A percentile compares a stretch with the other conserved stretches of the same genome.
Conservation (phyloP, 2,888 invertebrate species). For the Drosophila quinaria region DNA sequence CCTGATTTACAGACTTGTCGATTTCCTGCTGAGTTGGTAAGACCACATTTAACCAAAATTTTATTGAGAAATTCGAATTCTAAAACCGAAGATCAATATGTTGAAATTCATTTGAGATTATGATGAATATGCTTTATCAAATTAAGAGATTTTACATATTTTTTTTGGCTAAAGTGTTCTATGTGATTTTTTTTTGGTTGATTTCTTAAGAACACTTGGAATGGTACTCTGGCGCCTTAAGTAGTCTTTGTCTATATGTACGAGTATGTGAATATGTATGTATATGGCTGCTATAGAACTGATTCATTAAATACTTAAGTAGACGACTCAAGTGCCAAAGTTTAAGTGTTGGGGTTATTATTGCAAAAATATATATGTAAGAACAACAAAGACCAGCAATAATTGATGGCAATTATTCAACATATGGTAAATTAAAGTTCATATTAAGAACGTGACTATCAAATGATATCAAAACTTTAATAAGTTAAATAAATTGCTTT, state of each 20-base stretch:
- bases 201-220: slow-evolving; percentile 67
- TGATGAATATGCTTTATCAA: slow-evolving; percentile 54
- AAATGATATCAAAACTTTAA: neutral
- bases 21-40: slow-evolving; percentile 44
- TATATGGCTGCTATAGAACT: slow-evolving; percentile 26
- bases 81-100: slow-evolving; percentile 45
- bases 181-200: slow-evolving; percentile 42
- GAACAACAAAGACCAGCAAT: slow-evolving; percentile 27
- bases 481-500: neutral
- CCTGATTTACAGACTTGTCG: no score
- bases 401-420: slow-evolving; percentile 18
- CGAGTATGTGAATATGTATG: neutral
- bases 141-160: slow-evolving; percentile 16
- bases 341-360: slow-evolving; percentile 64
- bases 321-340: slow-evolving; percentile 72
- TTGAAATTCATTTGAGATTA: slow-evolving; percentile 68
- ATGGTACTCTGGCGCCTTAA: slow-evolving; percentile 76
- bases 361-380: slow-evolving; percentile 61
- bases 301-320: slow-evolving; percentile 79
- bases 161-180: slow-evolving; percentile 21
- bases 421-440: slow-evolving; percentile 14
- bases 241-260: slow-evolving; percentile 43
- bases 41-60: slow-evolving; percentile 33
- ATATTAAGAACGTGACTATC: neutral
- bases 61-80: slow-evolving; percentile 39